Conservation (phyloP, 2,888 invertebrate species). For the Eupithecia pulchellata region DNA sequence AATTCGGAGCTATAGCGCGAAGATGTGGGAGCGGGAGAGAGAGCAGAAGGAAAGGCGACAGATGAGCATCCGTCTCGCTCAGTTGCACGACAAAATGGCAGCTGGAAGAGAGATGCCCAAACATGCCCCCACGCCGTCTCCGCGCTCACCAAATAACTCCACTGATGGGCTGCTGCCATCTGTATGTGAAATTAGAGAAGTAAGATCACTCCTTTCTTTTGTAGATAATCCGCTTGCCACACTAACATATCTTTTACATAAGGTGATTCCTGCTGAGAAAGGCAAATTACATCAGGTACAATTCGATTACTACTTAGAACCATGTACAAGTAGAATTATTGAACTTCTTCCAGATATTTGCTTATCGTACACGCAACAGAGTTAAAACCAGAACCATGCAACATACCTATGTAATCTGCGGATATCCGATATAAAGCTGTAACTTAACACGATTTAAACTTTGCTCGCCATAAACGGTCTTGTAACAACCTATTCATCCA, state of each 20-base stretch:
- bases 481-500: slow-evolving; percentile 7
- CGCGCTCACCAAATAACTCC: slow-evolving; percentile 91
- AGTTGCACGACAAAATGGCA: slow-evolving; percentile 87
- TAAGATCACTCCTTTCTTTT: slow-evolving; percentile 70
- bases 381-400: not conserved
- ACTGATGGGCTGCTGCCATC: slow-evolving; percentile 93
- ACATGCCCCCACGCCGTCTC: slow-evolving; percentile 89
- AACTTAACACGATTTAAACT: slow-evolving; percentile 8
- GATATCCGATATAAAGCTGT: not conserved
- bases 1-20: slow-evolving; percentile 92
- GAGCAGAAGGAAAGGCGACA: slow-evolving; percentile 93
- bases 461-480: slow-evolving; percentile 12
- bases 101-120: slow-evolving; percentile 78
- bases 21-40: slow-evolving; percentile 91
- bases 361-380: not conserved
- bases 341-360: not conserved
- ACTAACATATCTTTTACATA: not conserved
- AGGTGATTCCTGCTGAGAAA: not conserved
- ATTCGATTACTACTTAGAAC: not conserved
- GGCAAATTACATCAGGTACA: not conserved
- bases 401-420: not conserved
- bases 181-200: slow-evolving; percentile 92
- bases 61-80: slow-evolving; percentile 91
- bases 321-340: not conserved
- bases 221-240: slow-evolving; percentile 38